Evolutionary conservation across 2,888 invertebrate genomes (phyloP).

Genomic region (Amorpha juglandis): DNA sequence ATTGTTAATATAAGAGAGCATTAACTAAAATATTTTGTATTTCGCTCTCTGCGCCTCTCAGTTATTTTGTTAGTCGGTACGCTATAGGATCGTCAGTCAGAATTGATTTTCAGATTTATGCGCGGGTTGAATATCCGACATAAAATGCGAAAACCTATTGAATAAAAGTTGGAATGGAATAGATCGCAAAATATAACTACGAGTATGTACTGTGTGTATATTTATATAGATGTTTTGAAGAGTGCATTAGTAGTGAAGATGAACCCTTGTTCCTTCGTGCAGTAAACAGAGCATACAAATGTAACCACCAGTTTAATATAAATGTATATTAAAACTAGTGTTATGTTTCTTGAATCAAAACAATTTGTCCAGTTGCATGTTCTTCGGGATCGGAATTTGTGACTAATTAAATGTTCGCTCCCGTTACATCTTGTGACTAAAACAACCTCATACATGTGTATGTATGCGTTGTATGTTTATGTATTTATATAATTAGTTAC

Average conservation of each 20-base stretch:
- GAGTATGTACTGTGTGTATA: neutral
- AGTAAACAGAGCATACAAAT: too few relatives aligned
- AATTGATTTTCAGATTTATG: constrained; percentile 6
- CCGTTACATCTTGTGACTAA: too few relatives aligned
- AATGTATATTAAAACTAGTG: too few relatives aligned
- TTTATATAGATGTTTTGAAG: neutral
- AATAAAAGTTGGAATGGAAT: neutral
- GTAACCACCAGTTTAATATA: too few relatives aligned
- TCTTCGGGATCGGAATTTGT: too few relatives aligned
- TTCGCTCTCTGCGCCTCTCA: neutral
- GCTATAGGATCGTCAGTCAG: neutral
- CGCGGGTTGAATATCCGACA: neutral
- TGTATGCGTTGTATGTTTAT: too few relatives aligned
- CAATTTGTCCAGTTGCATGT: too few relatives aligned
- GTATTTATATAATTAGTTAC: too few relatives aligned
- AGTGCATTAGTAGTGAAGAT: neutral
- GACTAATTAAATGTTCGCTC: too few relatives aligned
- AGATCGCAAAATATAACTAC: neutral
- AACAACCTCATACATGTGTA: too few relatives aligned
- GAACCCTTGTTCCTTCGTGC: too few relatives aligned
- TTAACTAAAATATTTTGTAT: neutral
- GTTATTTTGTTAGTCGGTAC: neutral
- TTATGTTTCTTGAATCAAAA: too few relatives aligned
- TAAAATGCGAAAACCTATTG: neutral
- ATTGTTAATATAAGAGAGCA: neutral